Evolutionary conservation across 2,113 vertebrate genomes (phyloP), one percentile per base, ranked within the genome.

Genomic region (Dipodomys ordii): DNA sequence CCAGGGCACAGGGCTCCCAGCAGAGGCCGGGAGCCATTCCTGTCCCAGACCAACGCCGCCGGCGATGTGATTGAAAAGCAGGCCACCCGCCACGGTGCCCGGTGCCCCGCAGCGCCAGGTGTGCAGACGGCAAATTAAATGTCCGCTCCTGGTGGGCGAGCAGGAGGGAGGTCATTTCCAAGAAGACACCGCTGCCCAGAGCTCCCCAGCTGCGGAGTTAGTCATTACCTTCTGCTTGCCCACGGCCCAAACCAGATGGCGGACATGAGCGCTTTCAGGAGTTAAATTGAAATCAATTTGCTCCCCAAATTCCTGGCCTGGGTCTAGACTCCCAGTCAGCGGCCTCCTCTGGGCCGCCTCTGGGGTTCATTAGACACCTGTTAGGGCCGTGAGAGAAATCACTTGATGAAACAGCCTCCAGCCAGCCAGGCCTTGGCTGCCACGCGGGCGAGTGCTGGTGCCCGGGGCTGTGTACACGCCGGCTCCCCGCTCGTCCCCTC

Each of bases 211-310:
- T n/a, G 72, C 87, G 28, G 19, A 80, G 94, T 95, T 69, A 46
- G 53, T 91, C 89, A 1, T 96, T 87, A 88, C 96, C 39, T 95
- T 91, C 6, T 84, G 93, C 97, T 97, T 95, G 94, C 93, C 96
- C 69, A 57, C 86, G 90, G 97, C 97, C 97, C 96, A 97, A 98
- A 97, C 97, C 97, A 98, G 98, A 97, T 95, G 97, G 97, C 96
- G 97, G 98, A 98, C 95, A 97, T 67, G 97, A 98, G 96, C 95
- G 93, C 95, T 98, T 96, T 67, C 2, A 97, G 93, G 98, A 97
- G 96, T 98, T 97, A 97, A 98, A 97, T 98, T 97, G 98, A 98
- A 98, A 90, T 94, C 96, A 96, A 96, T 88, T 95, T 89, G 96
- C 96, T 97, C 94, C 93, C 94, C 88, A 97, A 97, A 96, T 96